Percentiles rank a stretch among this genome's conserved stretches.
These are phyloP conservation scores for Brachystomella parvula DNA, from an alignment of 1,140 invertebrate species.

Conservation along the genomic window DNA sequence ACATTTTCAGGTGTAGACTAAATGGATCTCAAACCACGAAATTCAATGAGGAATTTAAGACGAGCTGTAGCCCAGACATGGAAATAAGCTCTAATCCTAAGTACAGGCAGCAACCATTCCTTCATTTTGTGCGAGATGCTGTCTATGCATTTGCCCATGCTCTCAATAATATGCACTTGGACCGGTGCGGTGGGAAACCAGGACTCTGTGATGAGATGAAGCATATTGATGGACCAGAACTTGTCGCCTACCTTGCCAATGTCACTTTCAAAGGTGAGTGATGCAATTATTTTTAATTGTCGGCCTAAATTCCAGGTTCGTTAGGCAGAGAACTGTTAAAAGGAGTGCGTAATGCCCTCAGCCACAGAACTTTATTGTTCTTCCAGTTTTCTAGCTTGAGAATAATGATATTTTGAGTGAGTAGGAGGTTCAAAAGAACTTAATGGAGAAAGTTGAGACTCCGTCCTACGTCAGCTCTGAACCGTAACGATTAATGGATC, in stretches of 20 bases:
- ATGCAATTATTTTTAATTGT: background rate
- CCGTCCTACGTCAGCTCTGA: too few species aligned
- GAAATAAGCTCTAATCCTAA: conserved; percentile 32
- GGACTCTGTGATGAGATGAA: conserved; percentile 47
- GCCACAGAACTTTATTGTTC: background rate
- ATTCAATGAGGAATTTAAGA: conserved; percentile 23
- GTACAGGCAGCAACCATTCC: conserved; percentile 46
- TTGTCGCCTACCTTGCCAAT: conserved; percentile 46
- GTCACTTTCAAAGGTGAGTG: conserved; percentile 50
- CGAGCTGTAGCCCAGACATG: conserved; percentile 18
- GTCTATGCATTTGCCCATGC: conserved; percentile 51
- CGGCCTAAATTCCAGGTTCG: too few species aligned
- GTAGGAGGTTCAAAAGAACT: too few species aligned
- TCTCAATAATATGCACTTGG: conserved; percentile 46
- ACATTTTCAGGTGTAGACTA: conserved; percentile 24
- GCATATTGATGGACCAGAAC: conserved; percentile 44
- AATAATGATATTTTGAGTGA: too few species aligned
- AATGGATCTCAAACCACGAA: conserved; percentile 4
- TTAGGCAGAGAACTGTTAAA: background rate
- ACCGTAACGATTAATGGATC: too few species aligned
- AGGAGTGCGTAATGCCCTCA: background rate
- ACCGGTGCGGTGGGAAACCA: conserved; percentile 41
- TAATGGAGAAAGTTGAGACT: too few species aligned
- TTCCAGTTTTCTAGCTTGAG: too few species aligned
- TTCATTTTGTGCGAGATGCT: conserved; percentile 53